Base-by-base conservation (phyloP, 1,140 invertebrate genomes). In the Babylonia areolata region DNA sequence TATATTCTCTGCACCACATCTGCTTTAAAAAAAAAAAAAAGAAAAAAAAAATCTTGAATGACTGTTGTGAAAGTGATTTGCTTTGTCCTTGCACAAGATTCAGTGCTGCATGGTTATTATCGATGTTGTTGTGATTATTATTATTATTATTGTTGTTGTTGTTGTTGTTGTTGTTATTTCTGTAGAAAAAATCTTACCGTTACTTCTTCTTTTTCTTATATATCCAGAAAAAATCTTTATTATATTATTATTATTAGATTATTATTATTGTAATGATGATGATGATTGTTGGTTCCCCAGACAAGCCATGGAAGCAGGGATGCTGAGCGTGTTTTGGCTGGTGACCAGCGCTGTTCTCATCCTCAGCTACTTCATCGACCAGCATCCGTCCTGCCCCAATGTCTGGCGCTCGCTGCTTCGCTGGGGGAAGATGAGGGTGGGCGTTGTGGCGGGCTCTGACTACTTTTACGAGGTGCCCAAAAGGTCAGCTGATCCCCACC, bases 371-470 rank as follows among this genome's bases (percentile, higher is more conserved):
- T 77, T 23, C 37, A 39, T 77, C 3, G 75, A 77, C 37, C 75
- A 77, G 37, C 75, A 77, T 40, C 75, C 75, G 23, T 39, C 75
- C 17, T 37, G 15, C 20, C 75, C 75, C 35, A 77, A 77, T 28
- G 3, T 77, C 2, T 77, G 75, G 75, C 75, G 75, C 37, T 77
- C 78, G 28, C 40, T 80, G 23, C 33, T 80, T 15, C 78, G 78
- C 5, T 80, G 78, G 78, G 78, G 78, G 39, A 80, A 80, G 46
- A 51, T 80, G 78, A 40, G 78, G 35, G 46, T 54, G 11, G 78
- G 78, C 6, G 28, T 54, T 54, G 40, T 80, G 28, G 33, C 31
- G 40, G 20, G 39, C 5, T n/a, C 23, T 15, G 54, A 58, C 11
- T 6, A 80, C 23, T 80, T 80, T 54, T 80, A 54, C 31, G 42